Base-by-base conservation (phyloP, 2,113 vertebrate species). In the Miniopterus natalensis region DNA sequence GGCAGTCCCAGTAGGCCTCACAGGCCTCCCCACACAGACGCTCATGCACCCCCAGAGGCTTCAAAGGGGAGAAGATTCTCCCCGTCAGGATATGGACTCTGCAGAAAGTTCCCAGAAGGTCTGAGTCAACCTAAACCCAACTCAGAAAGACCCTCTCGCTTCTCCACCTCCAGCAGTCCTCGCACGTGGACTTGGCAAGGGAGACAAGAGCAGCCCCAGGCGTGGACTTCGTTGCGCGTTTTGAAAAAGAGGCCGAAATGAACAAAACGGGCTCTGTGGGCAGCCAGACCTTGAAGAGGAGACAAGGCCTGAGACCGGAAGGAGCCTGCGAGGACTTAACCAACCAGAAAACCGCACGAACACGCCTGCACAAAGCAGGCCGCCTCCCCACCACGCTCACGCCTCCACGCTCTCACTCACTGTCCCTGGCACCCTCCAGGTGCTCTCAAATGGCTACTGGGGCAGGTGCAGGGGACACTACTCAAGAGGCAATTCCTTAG, bases 191-290 rank as follows among this genome's bases (percentile, higher is more conserved):
- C 42, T 27, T 12, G 42, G 51, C n/a, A n/a, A 13, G 49, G 29
- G 25, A 27, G 23, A 14, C 0, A 0, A n/a, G 11, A 11, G 66
- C 1, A 8, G 1, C 29, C 25, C 25, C 7, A 45, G 15, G 12
- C 36, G 31, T 2, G 7, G 4, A 36, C 45, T 51, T 57, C 36
- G 9, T 8, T 13, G 71, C n/a, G 18, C 10, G 10, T 40, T 61
- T 80, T 47, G 45, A n/a, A 29, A 89, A 77, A 65, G 51, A 81
- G 66, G 40, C 85, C 92, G 85, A 51, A 84, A 61, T 2, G 42
- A 70, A 61, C 3, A 0, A 45, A 70, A 15, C 21, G 2, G 13
- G 21, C 29, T 6, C 61, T 29, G 42, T 40, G 13, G 51, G 55
- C 36, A 25, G 90, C 55, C 23, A 13, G 77, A 47, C 42, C 42